Percentiles rank a stretch among this genome's conserved stretches.
phyloP scores from a whole-genome alignment of 1,140 invertebrate genomes.

The Conus ventricosus region DNA sequence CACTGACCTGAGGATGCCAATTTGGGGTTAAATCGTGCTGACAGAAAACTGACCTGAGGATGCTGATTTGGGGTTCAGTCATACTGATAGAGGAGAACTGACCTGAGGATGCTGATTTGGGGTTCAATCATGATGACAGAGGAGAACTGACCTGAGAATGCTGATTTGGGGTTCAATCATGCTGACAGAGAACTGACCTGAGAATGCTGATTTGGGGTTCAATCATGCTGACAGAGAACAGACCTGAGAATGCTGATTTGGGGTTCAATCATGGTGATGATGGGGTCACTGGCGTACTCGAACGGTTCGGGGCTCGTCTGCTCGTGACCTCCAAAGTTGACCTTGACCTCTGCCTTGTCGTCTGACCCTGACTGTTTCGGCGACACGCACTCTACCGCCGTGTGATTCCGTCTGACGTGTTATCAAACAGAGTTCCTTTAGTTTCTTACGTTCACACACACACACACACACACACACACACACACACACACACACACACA shows the following conservation, averaged over 20 bases:
- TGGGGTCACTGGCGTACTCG: slow-evolving; percentile 60
- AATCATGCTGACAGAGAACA: slow-evolving; percentile 38
- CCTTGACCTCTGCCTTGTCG: slow-evolving; percentile 54
- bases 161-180: slow-evolving; percentile 61
- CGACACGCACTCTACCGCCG: slow-evolving; percentile 57
- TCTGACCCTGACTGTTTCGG: slow-evolving; percentile 50
- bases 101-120: slow-evolving; percentile 54
- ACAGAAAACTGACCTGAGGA: too few species aligned
- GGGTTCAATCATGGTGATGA: slow-evolving; percentile 61
- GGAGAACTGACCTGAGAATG: slow-evolving; percentile 61
- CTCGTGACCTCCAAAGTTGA: slow-evolving; percentile 66
- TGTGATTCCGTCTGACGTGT: slow-evolving; percentile 54
- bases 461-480: too few species aligned
- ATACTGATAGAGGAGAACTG: too few species aligned
- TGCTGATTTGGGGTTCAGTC: too few species aligned
- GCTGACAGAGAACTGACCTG: slow-evolving; percentile 56
- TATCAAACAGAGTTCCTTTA: not conserved
- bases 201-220: slow-evolving; percentile 63
- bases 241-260: slow-evolving; percentile 64
- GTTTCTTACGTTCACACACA: too few species aligned
- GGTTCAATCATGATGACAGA: slow-evolving; percentile 62
- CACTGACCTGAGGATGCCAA: too few species aligned
- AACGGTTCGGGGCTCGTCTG: slow-evolving; percentile 53
- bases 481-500: too few species aligned
- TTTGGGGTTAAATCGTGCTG: too few species aligned